Evolutionary conservation across 2,888 invertebrate species (phyloP).

Genomic region (Salpingus planirostris): DNA sequence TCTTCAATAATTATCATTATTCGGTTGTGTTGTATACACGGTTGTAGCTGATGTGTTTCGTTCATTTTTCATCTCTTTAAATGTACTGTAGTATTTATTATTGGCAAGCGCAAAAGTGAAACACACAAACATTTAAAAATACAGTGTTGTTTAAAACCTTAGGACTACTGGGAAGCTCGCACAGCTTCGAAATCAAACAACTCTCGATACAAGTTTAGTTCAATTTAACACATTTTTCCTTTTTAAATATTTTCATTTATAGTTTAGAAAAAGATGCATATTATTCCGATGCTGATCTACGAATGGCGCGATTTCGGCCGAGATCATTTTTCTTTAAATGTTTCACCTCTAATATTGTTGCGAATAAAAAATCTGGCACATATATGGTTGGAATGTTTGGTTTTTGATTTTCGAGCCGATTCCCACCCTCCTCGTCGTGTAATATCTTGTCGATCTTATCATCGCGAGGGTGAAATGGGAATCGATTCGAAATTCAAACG

Average conservation of each 20-base stretch:
- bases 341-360: constrained; percentile 37
- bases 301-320: constrained; percentile 19
- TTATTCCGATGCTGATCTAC: constrained; percentile 24
- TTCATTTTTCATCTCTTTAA: too few relatives aligned
- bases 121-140: constrained; percentile 44
- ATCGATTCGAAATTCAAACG: constrained; percentile 30
- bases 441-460: too few relatives aligned
- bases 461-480: constrained; percentile 9
- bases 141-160: constrained; percentile 40
- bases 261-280: constrained; percentile 21
- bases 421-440: too few relatives aligned
- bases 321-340: constrained; percentile 29
- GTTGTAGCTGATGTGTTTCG: too few relatives aligned
- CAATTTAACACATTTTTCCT: constrained; percentile 1
- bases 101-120: constrained; percentile 40
- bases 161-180: constrained; percentile 30
- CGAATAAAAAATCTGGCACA: constrained; percentile 55
- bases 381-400: constrained; percentile 56
- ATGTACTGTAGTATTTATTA: too few relatives aligned
- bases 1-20: too few relatives aligned
- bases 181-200: constrained; percentile 25
- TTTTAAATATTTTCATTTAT: background rate
- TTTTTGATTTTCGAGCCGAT: constrained; percentile 10
- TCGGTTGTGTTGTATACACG: too few relatives aligned
- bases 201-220: constrained; percentile 20